These are phyloP conservation scores for Pristiophorus japonicus DNA, from an alignment of 2,113 vertebrate genomes.

Conservation along the genomic window DNA sequence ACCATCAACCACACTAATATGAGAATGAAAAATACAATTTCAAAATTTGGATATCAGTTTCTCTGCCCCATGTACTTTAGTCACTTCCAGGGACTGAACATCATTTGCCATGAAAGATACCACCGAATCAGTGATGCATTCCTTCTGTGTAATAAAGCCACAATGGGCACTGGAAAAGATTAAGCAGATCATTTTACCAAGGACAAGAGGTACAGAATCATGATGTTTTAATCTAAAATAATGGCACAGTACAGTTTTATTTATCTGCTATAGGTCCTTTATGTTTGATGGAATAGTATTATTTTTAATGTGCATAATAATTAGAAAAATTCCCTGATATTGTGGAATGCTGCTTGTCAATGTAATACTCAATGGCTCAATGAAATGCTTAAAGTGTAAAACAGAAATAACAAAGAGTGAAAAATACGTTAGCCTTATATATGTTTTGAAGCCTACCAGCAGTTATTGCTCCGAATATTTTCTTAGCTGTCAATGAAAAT, in stretches of 20 bases:
- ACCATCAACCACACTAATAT: constrained; percentile 17
- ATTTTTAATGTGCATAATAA: background rate
- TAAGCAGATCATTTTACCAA: background rate
- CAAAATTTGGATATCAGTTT: constrained; percentile 18
- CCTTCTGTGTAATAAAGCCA: background rate
- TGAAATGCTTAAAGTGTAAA: background rate
- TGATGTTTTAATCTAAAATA: background rate
- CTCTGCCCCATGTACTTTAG: constrained; percentile 22
- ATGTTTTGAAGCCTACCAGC: background rate
- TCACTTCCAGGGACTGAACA: background rate
- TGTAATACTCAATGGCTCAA: background rate
- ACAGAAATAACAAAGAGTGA: background rate
- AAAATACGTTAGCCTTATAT: background rate
- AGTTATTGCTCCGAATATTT: background rate
- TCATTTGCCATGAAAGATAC: background rate
- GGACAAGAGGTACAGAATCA: background rate
- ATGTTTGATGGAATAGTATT: background rate
- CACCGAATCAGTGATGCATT: background rate
- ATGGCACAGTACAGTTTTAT: background rate
- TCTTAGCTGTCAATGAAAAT: background rate
- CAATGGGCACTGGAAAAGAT: background rate
- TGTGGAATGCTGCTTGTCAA: background rate
- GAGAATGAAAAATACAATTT: constrained; percentile 36
- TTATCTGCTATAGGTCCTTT: background rate
- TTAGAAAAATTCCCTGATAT: background rate